phyloP scores from a whole-genome alignment of 2,113 vertebrate species.

The Megaceryle maxima region DNA sequence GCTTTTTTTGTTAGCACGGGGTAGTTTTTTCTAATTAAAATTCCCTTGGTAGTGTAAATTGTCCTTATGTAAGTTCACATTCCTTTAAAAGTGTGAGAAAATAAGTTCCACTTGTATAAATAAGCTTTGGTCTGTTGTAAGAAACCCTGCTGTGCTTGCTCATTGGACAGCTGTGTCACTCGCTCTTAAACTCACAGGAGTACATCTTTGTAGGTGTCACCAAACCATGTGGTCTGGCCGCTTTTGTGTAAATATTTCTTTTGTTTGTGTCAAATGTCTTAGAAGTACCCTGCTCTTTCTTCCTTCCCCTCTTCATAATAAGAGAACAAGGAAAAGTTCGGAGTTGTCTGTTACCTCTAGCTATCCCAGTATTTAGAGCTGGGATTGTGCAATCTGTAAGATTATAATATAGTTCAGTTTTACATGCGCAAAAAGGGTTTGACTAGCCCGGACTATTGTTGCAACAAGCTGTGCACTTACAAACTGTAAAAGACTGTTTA shows the following conservation, averaged over 20 bases:
- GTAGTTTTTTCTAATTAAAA: constrained; percentile 75
- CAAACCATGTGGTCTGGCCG: constrained; percentile 72
- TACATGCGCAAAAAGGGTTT: neutral
- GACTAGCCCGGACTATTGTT: neutral
- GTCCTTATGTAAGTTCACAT: constrained; percentile 76
- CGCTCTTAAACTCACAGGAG: constrained; percentile 66
- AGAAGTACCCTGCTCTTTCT: constrained; percentile 25
- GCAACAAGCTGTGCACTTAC: neutral
- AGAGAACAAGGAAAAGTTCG: neutral
- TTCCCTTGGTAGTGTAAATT: constrained; percentile 78
- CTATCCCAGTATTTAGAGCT: neutral
- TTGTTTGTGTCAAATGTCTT: constrained; percentile 66
- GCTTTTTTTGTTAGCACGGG: constrained; percentile 71
- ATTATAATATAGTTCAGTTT: neutral
- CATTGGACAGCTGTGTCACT: constrained; percentile 75
- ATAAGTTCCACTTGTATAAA: constrained; percentile 85
- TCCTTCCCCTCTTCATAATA: neutral
- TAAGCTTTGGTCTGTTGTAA: constrained; percentile 75
- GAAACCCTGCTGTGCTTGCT: constrained; percentile 76
- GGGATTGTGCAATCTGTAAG: neutral
- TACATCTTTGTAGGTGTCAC: constrained; percentile 74
- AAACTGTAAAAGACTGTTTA: neutral
- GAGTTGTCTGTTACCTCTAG: neutral
- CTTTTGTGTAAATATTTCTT: constrained; percentile 75
- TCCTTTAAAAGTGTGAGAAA: constrained; percentile 82